phyloP scores from a whole-genome alignment of 2,113 vertebrate genomes.

The Regulus satrapa region DNA sequence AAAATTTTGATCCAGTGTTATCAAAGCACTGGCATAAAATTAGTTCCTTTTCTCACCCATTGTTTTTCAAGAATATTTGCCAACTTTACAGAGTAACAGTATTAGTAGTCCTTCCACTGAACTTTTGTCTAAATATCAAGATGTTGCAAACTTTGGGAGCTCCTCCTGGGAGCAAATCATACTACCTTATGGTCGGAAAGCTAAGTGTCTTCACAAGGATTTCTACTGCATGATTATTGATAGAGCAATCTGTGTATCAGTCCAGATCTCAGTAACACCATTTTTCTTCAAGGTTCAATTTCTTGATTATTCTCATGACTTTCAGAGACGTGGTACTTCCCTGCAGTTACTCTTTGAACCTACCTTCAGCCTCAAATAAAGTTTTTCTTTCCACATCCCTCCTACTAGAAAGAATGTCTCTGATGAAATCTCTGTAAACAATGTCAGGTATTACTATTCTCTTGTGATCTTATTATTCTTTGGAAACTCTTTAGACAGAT shows the following conservation, averaged over 20 bases:
- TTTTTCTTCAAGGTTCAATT: not conserved
- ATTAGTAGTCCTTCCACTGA: not conserved
- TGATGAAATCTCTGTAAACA: not conserved
- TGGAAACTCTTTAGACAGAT: not conserved
- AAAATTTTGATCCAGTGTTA: not conserved
- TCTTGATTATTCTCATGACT: not conserved
- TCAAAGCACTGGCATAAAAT: not conserved
- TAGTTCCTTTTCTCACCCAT: not conserved
- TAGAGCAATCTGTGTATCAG: not conserved
- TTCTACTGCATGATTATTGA: not conserved
- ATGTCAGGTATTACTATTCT: not conserved
- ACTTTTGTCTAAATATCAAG: not conserved
- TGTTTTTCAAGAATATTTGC: not conserved
- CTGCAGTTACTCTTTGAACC: not conserved
- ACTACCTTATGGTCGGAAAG: not conserved
- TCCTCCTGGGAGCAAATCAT: not conserved
- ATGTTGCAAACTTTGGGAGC: not conserved
- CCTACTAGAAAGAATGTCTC: not conserved
- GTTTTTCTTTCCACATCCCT: not conserved
- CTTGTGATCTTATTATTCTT: not conserved
- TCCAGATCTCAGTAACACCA: not conserved
- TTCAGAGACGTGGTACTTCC: not conserved
- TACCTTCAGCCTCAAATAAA: not conserved
- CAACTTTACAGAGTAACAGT: not conserved
- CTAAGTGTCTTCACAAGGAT: not conserved